Conservation (phyloP, 2,888 invertebrate species). For the Diarsia rubi region DNA sequence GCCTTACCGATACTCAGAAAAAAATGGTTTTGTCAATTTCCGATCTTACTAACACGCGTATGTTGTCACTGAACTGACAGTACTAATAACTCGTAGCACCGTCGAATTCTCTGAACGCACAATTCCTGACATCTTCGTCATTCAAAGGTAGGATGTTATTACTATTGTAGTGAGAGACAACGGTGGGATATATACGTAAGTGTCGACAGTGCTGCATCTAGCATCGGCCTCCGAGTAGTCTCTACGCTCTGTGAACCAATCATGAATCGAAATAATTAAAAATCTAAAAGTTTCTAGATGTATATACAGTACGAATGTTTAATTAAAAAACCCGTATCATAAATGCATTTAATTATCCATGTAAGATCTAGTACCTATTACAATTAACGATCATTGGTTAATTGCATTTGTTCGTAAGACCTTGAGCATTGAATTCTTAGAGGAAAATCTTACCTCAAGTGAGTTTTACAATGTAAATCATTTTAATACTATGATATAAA, state of each 20-base stretch:
- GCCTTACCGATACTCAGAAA: rapidly evolving
- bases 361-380: conserved; percentile 17
- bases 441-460: conserved; percentile 26
- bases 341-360: conserved; percentile 15
- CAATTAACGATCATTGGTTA: conserved; percentile 13
- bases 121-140: background rate
- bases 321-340: conserved; percentile 11
- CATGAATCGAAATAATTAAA: background rate
- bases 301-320: too few species aligned
- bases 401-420: conserved; percentile 30
- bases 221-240: too few species aligned
- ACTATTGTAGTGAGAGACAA: background rate
- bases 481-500: background rate
- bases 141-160: background rate
- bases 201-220: background rate
- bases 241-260: background rate
- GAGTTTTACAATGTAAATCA: conserved; percentile 9
- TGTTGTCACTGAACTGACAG: background rate
- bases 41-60: background rate
- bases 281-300: background rate
- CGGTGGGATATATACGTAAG: background rate
- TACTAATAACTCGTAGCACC: background rate
- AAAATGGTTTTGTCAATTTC: background rate
- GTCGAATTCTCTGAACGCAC: background rate
- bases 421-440: conserved; percentile 35